phyloP scores from a whole-genome alignment of 1,140 invertebrate species.

The Ceratosolen fusciceps region DNA sequence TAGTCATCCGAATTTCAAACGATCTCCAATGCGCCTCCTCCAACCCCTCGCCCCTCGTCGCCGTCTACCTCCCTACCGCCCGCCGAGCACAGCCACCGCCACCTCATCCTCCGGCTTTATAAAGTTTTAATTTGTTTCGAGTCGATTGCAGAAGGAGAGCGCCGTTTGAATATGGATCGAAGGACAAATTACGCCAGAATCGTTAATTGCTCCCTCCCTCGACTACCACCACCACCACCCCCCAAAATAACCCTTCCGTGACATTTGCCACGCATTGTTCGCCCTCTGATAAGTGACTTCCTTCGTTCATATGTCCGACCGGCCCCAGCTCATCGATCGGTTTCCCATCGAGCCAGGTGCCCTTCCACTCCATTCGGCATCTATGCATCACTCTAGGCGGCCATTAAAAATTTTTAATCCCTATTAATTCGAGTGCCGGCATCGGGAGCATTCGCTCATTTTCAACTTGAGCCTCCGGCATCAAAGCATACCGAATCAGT shows the following conservation, averaged over 20 bases:
- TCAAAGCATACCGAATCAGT: too few species aligned
- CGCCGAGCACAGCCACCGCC: slow-evolving; percentile 34
- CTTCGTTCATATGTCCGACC: neutral
- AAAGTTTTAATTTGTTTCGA: slow-evolving; percentile 50
- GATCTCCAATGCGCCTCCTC: slow-evolving; percentile 43
- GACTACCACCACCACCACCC: too few species aligned
- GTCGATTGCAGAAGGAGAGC: slow-evolving; percentile 12
- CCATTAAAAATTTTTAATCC: too few species aligned
- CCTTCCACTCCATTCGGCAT: neutral
- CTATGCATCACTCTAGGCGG: too few species aligned
- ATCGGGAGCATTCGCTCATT: too few species aligned
- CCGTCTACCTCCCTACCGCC: slow-evolving; percentile 35
- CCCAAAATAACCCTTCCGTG: too few species aligned
- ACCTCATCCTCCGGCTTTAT: slow-evolving; percentile 36
- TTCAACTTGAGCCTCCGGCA: too few species aligned
- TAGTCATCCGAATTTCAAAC: slow-evolving; percentile 50
- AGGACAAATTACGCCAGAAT: slow-evolving; percentile 29
- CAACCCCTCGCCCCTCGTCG: slow-evolving; percentile 28
- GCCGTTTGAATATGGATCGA: slow-evolving; percentile 42
- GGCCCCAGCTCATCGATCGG: neutral
- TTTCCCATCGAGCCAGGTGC: neutral
- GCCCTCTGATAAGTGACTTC: neutral
- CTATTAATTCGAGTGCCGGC: too few species aligned
- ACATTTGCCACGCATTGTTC: neutral
- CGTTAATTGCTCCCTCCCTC: slow-evolving; percentile 16